phyloP scores from a whole-genome alignment of 2,797 vertebrate species.

The Liasis olivaceus region DNA sequence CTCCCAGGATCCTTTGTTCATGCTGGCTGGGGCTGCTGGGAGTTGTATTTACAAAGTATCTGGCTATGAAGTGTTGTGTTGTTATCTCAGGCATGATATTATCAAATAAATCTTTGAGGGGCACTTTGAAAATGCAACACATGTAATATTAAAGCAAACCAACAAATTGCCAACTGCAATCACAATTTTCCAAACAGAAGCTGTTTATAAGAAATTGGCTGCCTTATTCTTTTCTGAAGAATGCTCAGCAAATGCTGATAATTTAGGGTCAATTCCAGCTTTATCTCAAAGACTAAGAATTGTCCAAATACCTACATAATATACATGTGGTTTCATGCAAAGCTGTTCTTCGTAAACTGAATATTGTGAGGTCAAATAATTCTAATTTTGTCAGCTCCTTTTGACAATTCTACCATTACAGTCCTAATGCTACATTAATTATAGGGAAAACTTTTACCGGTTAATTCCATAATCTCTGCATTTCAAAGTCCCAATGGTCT shows the following conservation, averaged over 20 bases:
- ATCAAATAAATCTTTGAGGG: not conserved
- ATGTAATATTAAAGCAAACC: not conserved
- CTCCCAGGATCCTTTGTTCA: not conserved
- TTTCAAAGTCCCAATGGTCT: not conserved
- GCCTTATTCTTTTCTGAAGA: not conserved
- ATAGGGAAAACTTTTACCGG: not conserved
- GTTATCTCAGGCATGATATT: not conserved
- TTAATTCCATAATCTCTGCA: not conserved
- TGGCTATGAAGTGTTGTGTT: too few species aligned
- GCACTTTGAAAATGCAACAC: too few species aligned
- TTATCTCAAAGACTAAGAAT: not conserved
- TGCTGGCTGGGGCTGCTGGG: not conserved
- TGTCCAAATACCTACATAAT: not conserved
- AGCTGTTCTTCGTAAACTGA: not conserved
- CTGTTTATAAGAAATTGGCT: not conserved
- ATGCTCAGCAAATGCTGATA: not conserved
- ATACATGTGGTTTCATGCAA: not conserved
- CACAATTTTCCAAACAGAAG: not conserved
- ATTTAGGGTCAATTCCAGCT: not conserved
- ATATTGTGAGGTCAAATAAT: not conserved
- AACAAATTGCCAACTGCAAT: not conserved
- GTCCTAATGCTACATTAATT: not conserved
- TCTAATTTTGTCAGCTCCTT: not conserved
- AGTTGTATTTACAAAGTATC: not conserved
- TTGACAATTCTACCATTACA: not conserved